A percentile compares a stretch with the other conserved stretches of the same genome.
Evolutionary conservation across 1,140 invertebrate genomes (phyloP).

Genomic region (Maconellicoccus hirsutus): DNA sequence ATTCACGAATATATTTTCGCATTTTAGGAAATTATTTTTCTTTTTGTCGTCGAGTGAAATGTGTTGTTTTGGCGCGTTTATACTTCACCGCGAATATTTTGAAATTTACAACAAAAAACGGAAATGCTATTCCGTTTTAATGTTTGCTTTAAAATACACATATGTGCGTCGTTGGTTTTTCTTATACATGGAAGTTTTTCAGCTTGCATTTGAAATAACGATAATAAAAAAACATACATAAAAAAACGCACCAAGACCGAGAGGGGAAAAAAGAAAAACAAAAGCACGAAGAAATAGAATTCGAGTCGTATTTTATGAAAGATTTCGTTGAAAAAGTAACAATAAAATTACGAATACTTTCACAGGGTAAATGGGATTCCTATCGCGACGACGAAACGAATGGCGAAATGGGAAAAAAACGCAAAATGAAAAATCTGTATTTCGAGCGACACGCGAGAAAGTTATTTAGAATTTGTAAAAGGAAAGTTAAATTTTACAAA

Average conservation of each 20-base stretch:
- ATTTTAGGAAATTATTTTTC: too few species aligned
- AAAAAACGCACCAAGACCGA: not conserved
- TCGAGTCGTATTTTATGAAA: constrained; percentile 3
- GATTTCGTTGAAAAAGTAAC: constrained; percentile 17
- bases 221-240: constrained; percentile 9
- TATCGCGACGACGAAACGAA: not conserved
- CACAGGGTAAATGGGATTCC: not conserved
- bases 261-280: not conserved
- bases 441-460: constrained; percentile 2
- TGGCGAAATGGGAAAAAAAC: constrained; percentile 3
- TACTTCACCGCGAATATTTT: not conserved
- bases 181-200: not conserved
- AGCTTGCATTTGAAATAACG: constrained; percentile 13
- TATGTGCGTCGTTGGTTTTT: constrained; percentile 3
- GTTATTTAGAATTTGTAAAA: constrained; percentile 5
- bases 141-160: constrained; percentile 19
- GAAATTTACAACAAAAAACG: not conserved
- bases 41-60: too few species aligned
- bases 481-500: not conserved
- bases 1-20: too few species aligned
- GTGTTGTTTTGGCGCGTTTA: too few species aligned
- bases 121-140: constrained; percentile 1
- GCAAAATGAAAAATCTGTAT: constrained; percentile 15
- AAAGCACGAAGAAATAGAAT: not conserved
- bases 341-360: constrained; percentile 9